phyloP scores from a whole-genome alignment of 1,140 invertebrate genomes.

The Heterodera carotae region DNA sequence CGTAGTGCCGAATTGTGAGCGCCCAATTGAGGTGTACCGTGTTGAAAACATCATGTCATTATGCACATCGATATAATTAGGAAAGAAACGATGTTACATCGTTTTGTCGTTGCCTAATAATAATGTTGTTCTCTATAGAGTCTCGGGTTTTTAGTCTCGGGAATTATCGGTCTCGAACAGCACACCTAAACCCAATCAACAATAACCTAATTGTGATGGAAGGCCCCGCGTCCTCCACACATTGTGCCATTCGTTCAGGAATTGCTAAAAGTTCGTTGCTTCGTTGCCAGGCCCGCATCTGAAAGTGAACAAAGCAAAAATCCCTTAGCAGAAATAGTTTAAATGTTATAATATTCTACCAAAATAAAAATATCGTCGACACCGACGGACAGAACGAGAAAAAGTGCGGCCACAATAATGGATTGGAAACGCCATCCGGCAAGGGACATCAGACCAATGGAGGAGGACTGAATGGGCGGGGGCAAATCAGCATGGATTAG shows the following conservation, averaged over 20 bases:
- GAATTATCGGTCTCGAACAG: neutral
- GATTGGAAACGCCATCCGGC: slow-evolving; percentile 54
- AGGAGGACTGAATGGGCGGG: slow-evolving; percentile 22
- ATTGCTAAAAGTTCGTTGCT: slow-evolving; percentile 71
- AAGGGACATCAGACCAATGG: slow-evolving; percentile 56
- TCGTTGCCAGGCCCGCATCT: slow-evolving; percentile 77
- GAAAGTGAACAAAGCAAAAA: neutral
- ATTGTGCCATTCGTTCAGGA: slow-evolving; percentile 80
- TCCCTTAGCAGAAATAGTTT: neutral
- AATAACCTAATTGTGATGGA: slow-evolving; percentile 88
- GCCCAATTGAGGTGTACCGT: too few species aligned
- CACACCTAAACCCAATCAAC: slow-evolving; percentile 2
- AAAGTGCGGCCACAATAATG: slow-evolving; percentile 61
- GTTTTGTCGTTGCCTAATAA: too few species aligned
- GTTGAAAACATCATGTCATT: too few species aligned
- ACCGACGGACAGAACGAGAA: slow-evolving; percentile 64
- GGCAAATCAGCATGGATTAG: neutral
- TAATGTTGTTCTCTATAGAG: too few species aligned
- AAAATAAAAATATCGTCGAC: slow-evolving; percentile 68
- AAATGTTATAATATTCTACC: slow-evolving; percentile 67
- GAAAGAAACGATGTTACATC: too few species aligned
- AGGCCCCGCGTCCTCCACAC: slow-evolving; percentile 87
- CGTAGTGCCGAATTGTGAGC: too few species aligned
- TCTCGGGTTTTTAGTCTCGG: too few species aligned
- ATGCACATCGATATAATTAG: too few species aligned